Percentiles rank a stretch among this genome's conserved stretches.
phyloP scores from a whole-genome alignment of 37 sponge, comb jelly and placozoan species.

The Agelas oroides region DNA sequence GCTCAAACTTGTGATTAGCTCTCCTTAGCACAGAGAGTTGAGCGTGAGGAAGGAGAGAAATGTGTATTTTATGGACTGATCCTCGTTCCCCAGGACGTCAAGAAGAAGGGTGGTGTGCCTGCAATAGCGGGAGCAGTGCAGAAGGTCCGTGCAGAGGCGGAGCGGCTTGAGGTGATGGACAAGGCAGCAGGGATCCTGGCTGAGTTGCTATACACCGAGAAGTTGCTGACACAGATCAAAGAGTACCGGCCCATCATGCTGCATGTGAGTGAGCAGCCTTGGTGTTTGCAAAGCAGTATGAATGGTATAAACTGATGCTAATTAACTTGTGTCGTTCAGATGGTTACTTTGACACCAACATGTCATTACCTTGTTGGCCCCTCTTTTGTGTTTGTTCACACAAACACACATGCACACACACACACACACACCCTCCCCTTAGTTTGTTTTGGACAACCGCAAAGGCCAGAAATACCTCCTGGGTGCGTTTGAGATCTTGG shows the following conservation, averaged over 20 bases:
- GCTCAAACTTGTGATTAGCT: too few species aligned
- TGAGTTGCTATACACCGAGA: conserved; percentile 88
- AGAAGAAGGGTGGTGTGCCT: conserved; percentile 59
- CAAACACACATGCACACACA: not conserved
- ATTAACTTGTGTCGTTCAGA: not conserved
- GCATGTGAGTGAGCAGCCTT: conserved; percentile 67
- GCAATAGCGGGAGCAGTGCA: conserved; percentile 39
- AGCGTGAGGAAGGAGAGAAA: too few species aligned
- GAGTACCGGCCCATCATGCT: conserved; percentile 87
- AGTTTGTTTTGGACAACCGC: conserved; percentile 89
- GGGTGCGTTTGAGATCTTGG: conserved; percentile 91
- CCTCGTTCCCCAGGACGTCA: conserved; percentile 41
- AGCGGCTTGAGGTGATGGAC: conserved; percentile 93
- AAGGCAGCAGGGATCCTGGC: conserved; percentile 92
- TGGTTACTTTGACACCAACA: not conserved
- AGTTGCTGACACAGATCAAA: conserved; percentile 85
- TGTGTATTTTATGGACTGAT: too few species aligned
- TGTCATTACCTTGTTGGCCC: too few species aligned
- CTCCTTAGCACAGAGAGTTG: too few species aligned
- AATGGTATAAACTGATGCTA: not conserved
- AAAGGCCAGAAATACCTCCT: conserved; percentile 95
- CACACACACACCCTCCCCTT: not conserved
- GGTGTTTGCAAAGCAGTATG: not conserved
- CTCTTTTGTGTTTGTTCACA: too few species aligned
- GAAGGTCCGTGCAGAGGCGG: conserved; percentile 91